These are phyloP conservation scores for Centruroides sculpturatus DNA, from an alignment of 1,140 invertebrate species.

Conservation along the genomic window DNA sequence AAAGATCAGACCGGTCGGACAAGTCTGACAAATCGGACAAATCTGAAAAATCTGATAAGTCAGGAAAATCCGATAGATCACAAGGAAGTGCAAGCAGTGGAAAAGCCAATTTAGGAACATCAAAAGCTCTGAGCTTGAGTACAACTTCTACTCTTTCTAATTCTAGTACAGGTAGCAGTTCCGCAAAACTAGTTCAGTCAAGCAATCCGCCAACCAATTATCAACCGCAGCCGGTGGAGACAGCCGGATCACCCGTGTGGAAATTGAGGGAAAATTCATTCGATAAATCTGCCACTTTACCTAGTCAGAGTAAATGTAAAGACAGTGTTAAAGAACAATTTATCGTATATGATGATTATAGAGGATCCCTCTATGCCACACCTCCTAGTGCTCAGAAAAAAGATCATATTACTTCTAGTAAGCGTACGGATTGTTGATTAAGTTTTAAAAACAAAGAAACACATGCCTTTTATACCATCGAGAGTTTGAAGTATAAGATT, in stretches of 20 bases:
- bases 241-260: slow-evolving; percentile 78
- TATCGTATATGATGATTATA: slow-evolving; percentile 19
- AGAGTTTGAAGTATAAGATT: no score
- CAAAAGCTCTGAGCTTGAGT: slow-evolving; percentile 56
- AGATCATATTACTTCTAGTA: background rate
- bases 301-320: slow-evolving; percentile 10
- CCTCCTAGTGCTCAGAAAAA: background rate
- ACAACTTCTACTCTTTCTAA: slow-evolving; percentile 86
- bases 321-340: slow-evolving; percentile 17
- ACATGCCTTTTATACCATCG: no score
- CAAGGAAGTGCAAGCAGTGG: slow-evolving; percentile 20
- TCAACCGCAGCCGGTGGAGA: slow-evolving; percentile 56
- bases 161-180: slow-evolving; percentile 71
- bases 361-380: slow-evolving; percentile 1
- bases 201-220: slow-evolving; percentile 81
- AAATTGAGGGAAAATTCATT: slow-evolving; percentile 58
- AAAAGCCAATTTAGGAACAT: slow-evolving; percentile 22
- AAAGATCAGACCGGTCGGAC: slow-evolving; percentile 6
- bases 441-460: no score
- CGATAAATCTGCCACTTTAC: slow-evolving; percentile 15
- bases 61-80: slow-evolving; percentile 14
- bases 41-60: slow-evolving; percentile 39
- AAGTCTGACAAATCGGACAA: slow-evolving; percentile 7
- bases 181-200: slow-evolving; percentile 81
- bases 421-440: background rate